Evolutionary conservation across 1,140 invertebrate genomes (phyloP).

Genomic region (Drosophila athabasca): DNA sequence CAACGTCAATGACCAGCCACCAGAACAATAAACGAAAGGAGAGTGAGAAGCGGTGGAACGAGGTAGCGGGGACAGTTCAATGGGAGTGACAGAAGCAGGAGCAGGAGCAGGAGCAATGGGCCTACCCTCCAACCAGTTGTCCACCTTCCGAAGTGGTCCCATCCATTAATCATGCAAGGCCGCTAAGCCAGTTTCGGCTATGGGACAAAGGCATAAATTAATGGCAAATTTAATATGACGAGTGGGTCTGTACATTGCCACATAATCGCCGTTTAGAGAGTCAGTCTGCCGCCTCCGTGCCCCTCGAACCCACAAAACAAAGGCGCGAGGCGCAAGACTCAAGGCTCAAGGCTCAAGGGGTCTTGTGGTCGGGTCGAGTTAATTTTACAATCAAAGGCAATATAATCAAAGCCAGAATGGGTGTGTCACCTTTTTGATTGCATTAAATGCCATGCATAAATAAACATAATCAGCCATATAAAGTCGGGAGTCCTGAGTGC

Average conservation of each 20-base stretch:
- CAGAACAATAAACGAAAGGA: conserved; percentile 4
- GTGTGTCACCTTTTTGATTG: conserved; percentile 60
- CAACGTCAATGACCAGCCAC: conserved; percentile 46
- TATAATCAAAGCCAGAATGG: conserved; percentile 12
- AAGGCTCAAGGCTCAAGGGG: too few relatives aligned
- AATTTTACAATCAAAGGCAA: conserved; percentile 69
- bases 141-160: background rate
- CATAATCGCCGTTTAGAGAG: conserved; percentile 61
- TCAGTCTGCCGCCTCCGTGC: conserved; percentile 1
- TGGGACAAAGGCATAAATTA: conserved; percentile 61
- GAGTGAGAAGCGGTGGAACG: conserved; percentile 24
- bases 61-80: too few relatives aligned
- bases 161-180: conserved; percentile 60
- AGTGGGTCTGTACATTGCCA: conserved; percentile 47
- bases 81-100: too few relatives aligned
- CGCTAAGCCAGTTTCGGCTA: conserved; percentile 44
- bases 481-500: conserved; percentile 36
- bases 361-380: conserved; percentile 43
- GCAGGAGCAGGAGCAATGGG: too few relatives aligned
- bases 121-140: too few relatives aligned
- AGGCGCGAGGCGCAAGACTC: background rate
- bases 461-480: conserved; percentile 73
- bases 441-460: conserved; percentile 77
- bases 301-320: background rate
- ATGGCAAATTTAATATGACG: conserved; percentile 67